Percentiles rank a stretch among this genome's conserved stretches.
Conservation (phyloP, 2,888 invertebrate genomes). For the Euproctis similis region DNA sequence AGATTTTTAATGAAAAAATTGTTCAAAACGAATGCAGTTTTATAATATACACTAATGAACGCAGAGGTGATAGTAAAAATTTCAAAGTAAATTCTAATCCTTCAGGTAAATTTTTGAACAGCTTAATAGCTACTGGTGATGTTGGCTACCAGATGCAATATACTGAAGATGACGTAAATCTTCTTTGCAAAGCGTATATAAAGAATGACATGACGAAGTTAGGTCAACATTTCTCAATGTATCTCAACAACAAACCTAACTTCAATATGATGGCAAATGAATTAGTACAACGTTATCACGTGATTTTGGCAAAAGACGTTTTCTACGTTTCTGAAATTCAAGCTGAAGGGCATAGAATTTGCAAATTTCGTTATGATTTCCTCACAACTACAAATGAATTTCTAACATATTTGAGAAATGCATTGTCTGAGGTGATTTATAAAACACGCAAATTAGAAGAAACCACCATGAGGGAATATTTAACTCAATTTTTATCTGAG, state of each 20-base stretch:
- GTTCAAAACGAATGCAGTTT: background rate
- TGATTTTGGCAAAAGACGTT: conserved; percentile 1
- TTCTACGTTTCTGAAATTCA: conserved; percentile 1
- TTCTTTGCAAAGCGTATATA: background rate
- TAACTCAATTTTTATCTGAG: background rate
- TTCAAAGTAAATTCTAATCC: background rate
- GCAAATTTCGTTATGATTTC: background rate
- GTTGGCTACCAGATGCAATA: background rate
- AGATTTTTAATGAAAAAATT: background rate
- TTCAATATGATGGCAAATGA: conserved; percentile 1
- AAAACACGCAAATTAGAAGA: background rate
- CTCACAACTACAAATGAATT: background rate
- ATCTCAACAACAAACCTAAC: background rate
- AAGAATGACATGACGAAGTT: background rate
- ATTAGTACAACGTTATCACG: conserved; percentile 1
- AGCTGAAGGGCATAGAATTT: background rate
- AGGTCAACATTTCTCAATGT: background rate
- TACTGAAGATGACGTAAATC: background rate
- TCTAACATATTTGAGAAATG: background rate
- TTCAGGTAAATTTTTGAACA: background rate
- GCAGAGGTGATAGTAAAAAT: too few species aligned
- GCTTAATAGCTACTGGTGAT: conserved; percentile 1
- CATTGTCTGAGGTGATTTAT: background rate
- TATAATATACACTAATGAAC: conserved; percentile 1
- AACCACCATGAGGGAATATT: background rate